Base-by-base conservation (phyloP, 2,797 vertebrate genomes). In the Lophotriccus pileatus region DNA sequence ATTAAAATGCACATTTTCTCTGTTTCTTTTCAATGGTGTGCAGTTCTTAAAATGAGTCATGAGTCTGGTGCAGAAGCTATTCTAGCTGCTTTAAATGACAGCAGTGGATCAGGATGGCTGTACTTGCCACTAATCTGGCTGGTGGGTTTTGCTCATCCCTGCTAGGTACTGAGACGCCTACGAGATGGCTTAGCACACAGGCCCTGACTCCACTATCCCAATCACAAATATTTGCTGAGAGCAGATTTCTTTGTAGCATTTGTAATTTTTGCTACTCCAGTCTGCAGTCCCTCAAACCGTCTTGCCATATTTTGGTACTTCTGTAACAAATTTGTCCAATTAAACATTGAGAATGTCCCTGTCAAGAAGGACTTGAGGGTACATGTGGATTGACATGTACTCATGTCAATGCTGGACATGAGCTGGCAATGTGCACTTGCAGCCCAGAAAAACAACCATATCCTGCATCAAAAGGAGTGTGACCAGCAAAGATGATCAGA, bases 401-500 rank as follows among this genome's bases (percentile, higher is more conserved):
- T n/a, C n/a, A n/a, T n/a, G n/a, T n/a, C n/a, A 74, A 64, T 74
- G 5, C 21, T 44, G 43, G 39, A 58, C 12, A 10, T 23, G 28
- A 76, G 4, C 20, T 2, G 0, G 3, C 34, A 46, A 23, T 1
- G 12, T 37, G 23, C 0, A 0, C 25, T 69, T 0, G 0, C 17
- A 69, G 28, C 12, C 32, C 46, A 37, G 56, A 77, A 74, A 15
- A 10, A n/a, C 13, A 86, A 32, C 6, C 0, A 0, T 4, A 32
- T 11, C 14, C 30, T 62, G 25, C 25, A 32, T 37, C 56, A 32
- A 24, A 53, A 74, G 43, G 0, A 53, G 14, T 1, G 2, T 23
- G 37, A 12, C 12, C 46, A 80, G 37, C 23, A 89, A 58, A 81
- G 10, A 34, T 14, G 7, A 32, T 63, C 28, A 36, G 28, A 52